Percentiles rank a stretch among this genome's conserved stretches.
These are phyloP conservation scores for Nematostella vectensis DNA, from an alignment of 92 coral and sea anemone genomes.

Conservation along the genomic window DNA sequence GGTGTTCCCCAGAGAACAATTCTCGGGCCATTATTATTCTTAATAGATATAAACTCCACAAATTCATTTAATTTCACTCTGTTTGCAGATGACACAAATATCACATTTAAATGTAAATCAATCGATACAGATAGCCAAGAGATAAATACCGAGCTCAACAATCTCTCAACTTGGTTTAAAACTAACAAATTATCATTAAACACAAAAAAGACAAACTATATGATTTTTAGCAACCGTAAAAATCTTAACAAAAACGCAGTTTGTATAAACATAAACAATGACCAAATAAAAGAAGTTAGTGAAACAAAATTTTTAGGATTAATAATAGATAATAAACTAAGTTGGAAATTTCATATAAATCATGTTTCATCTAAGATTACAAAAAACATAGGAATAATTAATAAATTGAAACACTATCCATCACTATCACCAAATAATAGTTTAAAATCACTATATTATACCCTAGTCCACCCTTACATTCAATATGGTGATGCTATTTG, in stretches of 20 bases:
- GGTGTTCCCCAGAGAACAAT: not conserved
- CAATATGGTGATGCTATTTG: not conserved
- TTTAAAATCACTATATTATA: not conserved
- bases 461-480: not conserved
- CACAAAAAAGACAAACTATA: too few relatives aligned
- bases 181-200: too few relatives aligned
- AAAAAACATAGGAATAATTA: not conserved
- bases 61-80: not conserved
- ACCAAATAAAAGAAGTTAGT: constrained; percentile 2
- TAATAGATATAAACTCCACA: not conserved
- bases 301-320: constrained; percentile 18
- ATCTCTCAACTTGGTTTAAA: not conserved
- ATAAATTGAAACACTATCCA: not conserved
- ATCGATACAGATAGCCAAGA: not conserved
- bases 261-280: not conserved
- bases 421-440: not conserved
- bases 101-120: not conserved
- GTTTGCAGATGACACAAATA: not conserved
- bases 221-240: too few relatives aligned
- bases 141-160: not conserved
- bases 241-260: too few relatives aligned
- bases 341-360: constrained; percentile 9
- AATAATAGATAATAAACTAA: constrained; percentile 6
- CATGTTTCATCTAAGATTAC: constrained; percentile 7
- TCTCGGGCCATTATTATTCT: not conserved